Evolutionary conservation across 1,140 invertebrate species (phyloP).

Genomic region (Heliconius melpomene): DNA sequence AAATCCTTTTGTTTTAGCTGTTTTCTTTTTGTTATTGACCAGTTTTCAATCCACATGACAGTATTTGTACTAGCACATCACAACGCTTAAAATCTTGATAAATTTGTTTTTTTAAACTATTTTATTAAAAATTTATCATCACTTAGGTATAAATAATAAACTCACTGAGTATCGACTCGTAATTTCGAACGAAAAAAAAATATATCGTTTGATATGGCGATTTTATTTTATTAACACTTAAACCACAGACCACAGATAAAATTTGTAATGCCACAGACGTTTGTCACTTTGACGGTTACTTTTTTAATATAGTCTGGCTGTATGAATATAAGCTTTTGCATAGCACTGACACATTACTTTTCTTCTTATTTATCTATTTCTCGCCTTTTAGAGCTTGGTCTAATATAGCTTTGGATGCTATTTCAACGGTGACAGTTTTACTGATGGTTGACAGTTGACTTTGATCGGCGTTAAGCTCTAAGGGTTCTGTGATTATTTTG

Average conservation of each 20-base stretch:
- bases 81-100: slow-evolving; percentile 15
- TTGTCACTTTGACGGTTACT: not conserved
- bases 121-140: not conserved
- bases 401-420: slow-evolving; percentile 67
- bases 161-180: not conserved
- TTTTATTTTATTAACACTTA: not conserved
- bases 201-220: slow-evolving; percentile 3
- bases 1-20: not conserved
- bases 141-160: not conserved
- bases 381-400: slow-evolving; percentile 67
- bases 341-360: not conserved
- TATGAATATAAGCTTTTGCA: not conserved
- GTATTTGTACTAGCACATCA: slow-evolving; percentile 25
- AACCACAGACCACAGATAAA: not conserved
- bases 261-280: not conserved
- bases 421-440: slow-evolving; percentile 77
- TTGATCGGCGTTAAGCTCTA: slow-evolving; percentile 40
- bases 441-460: slow-evolving; percentile 72
- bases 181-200: not conserved
- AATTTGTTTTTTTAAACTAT: not conserved
- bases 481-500: slow-evolving; percentile 85
- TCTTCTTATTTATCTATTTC: slow-evolving; percentile 15
- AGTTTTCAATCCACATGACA: not conserved
- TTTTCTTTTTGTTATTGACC: not conserved
- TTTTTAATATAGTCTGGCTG: not conserved